These are phyloP conservation scores for Leucania comma DNA, from an alignment of 2,888 invertebrate species.

Conservation along the genomic window DNA sequence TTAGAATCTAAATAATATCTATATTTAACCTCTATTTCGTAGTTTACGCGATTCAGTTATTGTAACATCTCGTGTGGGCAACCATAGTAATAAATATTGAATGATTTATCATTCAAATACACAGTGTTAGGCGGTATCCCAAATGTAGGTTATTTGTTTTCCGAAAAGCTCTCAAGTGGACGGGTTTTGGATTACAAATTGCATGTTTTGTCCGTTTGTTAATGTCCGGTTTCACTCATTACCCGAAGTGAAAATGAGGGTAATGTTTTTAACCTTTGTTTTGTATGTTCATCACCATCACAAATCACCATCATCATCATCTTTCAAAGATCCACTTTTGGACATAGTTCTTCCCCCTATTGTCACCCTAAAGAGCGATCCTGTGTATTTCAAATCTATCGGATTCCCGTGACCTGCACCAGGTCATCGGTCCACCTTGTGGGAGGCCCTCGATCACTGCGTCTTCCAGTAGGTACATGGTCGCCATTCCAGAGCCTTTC, in stretches of 20 bases:
- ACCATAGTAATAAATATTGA: conserved; percentile 50
- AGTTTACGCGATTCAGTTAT: conserved; percentile 36
- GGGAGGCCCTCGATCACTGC: too few relatives aligned
- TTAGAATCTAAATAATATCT: conserved; percentile 50
- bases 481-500: too few relatives aligned
- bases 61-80: conserved; percentile 45
- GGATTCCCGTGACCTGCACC: too few relatives aligned
- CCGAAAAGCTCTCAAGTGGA: conserved; percentile 42
- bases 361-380: too few relatives aligned
- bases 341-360: too few relatives aligned
- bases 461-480: too few relatives aligned
- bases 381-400: too few relatives aligned
- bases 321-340: too few relatives aligned
- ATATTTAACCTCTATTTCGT: conserved; percentile 52
- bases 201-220: background rate
- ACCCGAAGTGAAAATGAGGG: background rate
- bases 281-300: too few relatives aligned
- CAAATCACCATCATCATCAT: too few relatives aligned
- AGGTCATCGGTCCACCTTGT: too few relatives aligned
- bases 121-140: conserved; percentile 40
- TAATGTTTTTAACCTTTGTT: background rate
- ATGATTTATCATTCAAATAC: conserved; percentile 60
- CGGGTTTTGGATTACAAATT: conserved; percentile 34
- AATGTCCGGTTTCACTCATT: background rate
- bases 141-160: conserved; percentile 46